These are phyloP conservation scores for Scaptomyza pallida DNA, from an alignment of 1,140 invertebrate genomes.

Conservation along the genomic window DNA sequence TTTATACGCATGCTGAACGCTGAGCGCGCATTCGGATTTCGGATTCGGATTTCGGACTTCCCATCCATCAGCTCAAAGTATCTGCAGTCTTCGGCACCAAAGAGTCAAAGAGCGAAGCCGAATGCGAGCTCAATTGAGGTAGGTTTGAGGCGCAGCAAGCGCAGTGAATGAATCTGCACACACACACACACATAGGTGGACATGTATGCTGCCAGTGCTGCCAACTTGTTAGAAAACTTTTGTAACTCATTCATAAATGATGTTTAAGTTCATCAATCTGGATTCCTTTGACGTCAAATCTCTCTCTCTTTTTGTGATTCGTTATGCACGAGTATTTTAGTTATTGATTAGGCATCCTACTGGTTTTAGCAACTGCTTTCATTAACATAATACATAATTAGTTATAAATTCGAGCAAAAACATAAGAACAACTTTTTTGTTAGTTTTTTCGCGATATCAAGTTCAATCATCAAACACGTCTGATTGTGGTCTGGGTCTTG, in stretches of 20 bases:
- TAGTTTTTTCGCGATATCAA: constrained; percentile 65
- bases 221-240: constrained; percentile 6
- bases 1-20: constrained; percentile 71
- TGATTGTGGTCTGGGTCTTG: constrained; percentile 33
- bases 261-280: too few relatives aligned
- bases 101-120: too few relatives aligned
- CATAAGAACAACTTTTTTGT: constrained; percentile 79
- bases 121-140: constrained; percentile 53
- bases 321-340: too few relatives aligned
- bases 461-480: constrained; percentile 79
- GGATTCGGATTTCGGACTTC: constrained; percentile 9
- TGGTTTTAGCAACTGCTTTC: too few relatives aligned
- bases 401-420: constrained; percentile 73
- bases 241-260: constrained; percentile 16
- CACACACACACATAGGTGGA: background rate
- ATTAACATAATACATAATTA: too few relatives aligned
- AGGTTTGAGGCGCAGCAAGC: constrained; percentile 51
- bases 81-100: constrained; percentile 3
- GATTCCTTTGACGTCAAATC: too few relatives aligned
- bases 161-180: constrained; percentile 20
- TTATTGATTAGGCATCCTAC: too few relatives aligned
- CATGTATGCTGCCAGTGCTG: background rate
- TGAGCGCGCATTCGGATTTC: constrained; percentile 12
- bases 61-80: constrained; percentile 3
- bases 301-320: too few relatives aligned